Conservation (phyloP, 2,888 invertebrate species). For the Thumatha senex region DNA sequence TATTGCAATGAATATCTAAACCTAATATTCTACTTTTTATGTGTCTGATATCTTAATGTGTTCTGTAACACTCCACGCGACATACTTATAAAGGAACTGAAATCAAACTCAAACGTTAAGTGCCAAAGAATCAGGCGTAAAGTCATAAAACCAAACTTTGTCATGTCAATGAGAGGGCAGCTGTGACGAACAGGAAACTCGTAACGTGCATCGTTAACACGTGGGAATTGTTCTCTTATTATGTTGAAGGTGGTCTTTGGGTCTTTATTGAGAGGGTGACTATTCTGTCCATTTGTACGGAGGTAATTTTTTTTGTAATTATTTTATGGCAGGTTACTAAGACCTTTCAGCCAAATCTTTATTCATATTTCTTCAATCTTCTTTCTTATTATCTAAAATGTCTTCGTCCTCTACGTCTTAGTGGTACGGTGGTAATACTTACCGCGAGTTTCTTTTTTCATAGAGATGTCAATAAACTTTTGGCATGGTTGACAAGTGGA, state of each 20-base stretch:
- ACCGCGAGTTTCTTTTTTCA: no score
- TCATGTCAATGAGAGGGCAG: conserved; percentile 25
- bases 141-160: conserved; percentile 15
- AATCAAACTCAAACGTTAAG: conserved; percentile 7
- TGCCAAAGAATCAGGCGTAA: conserved; percentile 10
- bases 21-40: no score
- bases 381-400: no score
- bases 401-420: no score
- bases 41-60: no score
- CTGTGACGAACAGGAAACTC: conserved; percentile 41
- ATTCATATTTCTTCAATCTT: no score
- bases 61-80: not conserved
- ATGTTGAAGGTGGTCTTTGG: conserved; percentile 7
- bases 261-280: not conserved
- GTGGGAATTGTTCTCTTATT: conserved; percentile 20
- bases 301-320: not conserved
- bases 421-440: no score
- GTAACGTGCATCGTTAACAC: conserved; percentile 21
- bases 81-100: conserved; percentile 10
- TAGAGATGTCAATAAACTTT: no score
- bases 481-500: no score
- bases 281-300: not conserved
- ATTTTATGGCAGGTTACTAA: no score
- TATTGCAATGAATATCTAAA: no score
- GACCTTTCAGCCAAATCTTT: no score